A percentile compares a stretch with the other conserved stretches of the same genome.
Evolutionary conservation across 2,113 vertebrate genomes (phyloP).

Genomic region (Fregetta grallaria): DNA sequence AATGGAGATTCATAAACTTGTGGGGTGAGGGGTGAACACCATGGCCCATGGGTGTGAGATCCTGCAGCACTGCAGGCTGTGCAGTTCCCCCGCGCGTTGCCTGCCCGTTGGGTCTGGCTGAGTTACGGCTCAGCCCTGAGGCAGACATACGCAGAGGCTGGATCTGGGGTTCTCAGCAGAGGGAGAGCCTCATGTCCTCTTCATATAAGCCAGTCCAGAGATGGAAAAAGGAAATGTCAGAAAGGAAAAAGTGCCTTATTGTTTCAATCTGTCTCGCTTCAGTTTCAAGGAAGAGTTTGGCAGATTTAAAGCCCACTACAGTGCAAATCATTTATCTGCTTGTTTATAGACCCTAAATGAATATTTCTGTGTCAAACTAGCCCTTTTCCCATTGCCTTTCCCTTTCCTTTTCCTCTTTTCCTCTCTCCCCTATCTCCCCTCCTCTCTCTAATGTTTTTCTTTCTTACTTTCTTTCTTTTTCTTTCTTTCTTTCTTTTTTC

Average conservation of each 20-base stretch:
- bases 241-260: neutral
- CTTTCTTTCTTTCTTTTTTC: too few species aligned
- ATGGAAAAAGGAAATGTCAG: neutral
- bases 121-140: neutral
- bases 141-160: fast-evolving
- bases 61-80: too few species aligned
- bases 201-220: neutral
- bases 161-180: neutral
- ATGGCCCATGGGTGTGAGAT: fast-evolving
- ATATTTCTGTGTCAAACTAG: neutral
- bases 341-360: neutral
- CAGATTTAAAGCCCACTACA: neutral
- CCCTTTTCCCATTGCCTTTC: neutral
- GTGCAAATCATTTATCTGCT: neutral
- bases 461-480: too few species aligned
- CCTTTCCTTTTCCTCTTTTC: too few species aligned
- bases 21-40: neutral
- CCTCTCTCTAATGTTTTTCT: too few species aligned
- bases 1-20: neutral
- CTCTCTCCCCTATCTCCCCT: too few species aligned
- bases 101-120: too few species aligned
- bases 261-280: neutral
- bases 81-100: fast-evolving
- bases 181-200: neutral
- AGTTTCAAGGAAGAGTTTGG: neutral